Evolutionary conservation across 2,113 vertebrate genomes (phyloP).

Genomic region (Sphyrna mokarran): DNA sequence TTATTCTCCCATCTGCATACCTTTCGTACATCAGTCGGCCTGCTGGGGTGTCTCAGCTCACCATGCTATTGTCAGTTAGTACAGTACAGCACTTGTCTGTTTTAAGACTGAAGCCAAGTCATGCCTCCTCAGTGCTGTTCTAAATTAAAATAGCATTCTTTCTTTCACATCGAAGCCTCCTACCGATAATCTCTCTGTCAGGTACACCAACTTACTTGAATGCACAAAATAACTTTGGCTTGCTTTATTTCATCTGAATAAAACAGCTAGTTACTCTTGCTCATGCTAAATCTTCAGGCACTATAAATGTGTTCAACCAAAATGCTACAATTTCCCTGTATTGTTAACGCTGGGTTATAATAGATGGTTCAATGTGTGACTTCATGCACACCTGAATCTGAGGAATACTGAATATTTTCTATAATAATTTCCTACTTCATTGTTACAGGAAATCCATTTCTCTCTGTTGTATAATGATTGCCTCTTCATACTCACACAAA

Average conservation of each 20-base stretch:
- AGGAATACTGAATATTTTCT: not conserved
- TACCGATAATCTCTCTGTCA: constrained; percentile 15
- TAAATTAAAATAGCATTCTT: constrained; percentile 28
- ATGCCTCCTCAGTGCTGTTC: not conserved
- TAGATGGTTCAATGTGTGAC: not conserved
- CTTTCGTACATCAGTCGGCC: constrained; percentile 5
- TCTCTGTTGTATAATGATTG: not conserved
- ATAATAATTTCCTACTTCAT: not conserved
- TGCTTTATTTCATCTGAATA: constrained; percentile 18
- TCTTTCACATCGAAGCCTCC: constrained; percentile 20
- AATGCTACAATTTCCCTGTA: not conserved
- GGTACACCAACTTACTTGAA: constrained; percentile 14
- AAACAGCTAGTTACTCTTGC: constrained; percentile 14
- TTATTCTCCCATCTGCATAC: constrained; percentile 21
- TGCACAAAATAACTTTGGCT: constrained; percentile 8
- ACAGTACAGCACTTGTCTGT: constrained; percentile 22
- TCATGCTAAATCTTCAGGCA: not conserved
- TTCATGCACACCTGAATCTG: not conserved
- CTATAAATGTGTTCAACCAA: constrained; percentile 2
- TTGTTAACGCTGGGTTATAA: not conserved
- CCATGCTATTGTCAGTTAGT: constrained; percentile 23
- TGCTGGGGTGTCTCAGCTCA: constrained; percentile 31
- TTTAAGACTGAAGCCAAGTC: constrained; percentile 22
- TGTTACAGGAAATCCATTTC: not conserved
- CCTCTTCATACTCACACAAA: not conserved